Evolutionary conservation across 2,888 invertebrate genomes (phyloP), one percentile per base, ranked within the genome.

Genomic region (Drosophila pseudotalamancana): DNA sequence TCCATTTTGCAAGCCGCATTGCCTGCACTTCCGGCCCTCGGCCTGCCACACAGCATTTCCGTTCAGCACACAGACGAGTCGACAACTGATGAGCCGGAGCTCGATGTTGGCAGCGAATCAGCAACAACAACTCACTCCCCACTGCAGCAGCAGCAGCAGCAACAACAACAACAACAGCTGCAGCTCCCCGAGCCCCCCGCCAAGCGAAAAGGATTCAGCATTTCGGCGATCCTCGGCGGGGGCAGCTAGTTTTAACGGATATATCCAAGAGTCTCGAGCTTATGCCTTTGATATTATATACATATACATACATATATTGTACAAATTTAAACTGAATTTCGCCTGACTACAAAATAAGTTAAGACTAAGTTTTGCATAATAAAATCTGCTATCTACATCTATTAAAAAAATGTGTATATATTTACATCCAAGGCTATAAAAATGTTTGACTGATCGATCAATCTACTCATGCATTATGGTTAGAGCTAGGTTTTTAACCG

Each of bases 201-300:
- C 79, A 88, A 78, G 84, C 88, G 77, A 27, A 91, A 89, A 71
- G 89, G 89, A 31, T 91, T 91, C 64, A 90, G 91, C 46, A 91
- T 91, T 65, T 91, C 91, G 3, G 91, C 91, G 51, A 91, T 91
- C 59, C 84, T 91, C 48, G 91, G 91, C 16, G 88, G 86, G 16
- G 77, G 82, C 64, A 89, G 88, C 60, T 89, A 89, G 50, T 31
- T 21, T 27, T 23, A 16, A 5, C 14, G 42, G 16, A 32, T 19
- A 54, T n/a, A 14, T 2, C 6, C 23, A 14, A 23, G 16, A 29
- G 25, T 14, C 18, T 23, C 6, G 8, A 39, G 14, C 37, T 31
- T 31, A 51, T 50, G 29, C 48, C 49, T 50, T 51, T 56, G 66
- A 71, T 74, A 66, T 67, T 71, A 59, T 19, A 19, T n/a, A n/a